Evolutionary conservation across 2,797 vertebrate genomes (phyloP).

Genomic region (Xiphophorus birchmanni): DNA sequence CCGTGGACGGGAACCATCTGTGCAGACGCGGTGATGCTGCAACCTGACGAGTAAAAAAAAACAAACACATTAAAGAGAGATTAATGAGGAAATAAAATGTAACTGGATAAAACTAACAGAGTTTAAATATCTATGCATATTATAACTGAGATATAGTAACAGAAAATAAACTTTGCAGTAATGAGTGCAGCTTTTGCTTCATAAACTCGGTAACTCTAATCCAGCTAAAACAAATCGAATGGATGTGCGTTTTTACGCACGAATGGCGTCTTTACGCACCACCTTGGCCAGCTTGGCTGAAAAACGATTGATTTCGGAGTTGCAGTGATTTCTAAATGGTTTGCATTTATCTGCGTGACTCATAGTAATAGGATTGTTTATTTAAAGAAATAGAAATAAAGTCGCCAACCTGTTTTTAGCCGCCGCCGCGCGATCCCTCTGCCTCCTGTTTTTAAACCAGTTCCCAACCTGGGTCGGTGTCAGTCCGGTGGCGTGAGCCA

Average conservation of each 20-base stretch:
- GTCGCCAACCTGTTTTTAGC: conserved; percentile 94
- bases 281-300: not conserved
- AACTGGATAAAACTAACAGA: not conserved
- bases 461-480: conserved; percentile 97
- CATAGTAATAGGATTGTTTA: too few species aligned
- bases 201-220: not conserved
- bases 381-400: not conserved
- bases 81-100: not conserved
- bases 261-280: conserved; percentile 55
- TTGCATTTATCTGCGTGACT: not conserved
- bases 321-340: not conserved
- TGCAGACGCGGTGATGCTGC: conserved; percentile 90
- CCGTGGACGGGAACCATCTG: conserved; percentile 85
- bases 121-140: not conserved
- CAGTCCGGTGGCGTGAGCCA: conserved; percentile 96
- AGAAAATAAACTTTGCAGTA: not conserved
- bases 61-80: not conserved
- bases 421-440: conserved; percentile 94
- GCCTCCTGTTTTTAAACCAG: conserved; percentile 98
- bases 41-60: conserved; percentile 76
- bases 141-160: not conserved
- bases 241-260: conserved; percentile 63
- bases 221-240: conserved; percentile 21
- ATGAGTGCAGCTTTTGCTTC: not conserved
- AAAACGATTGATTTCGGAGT: not conserved